Evolutionary conservation across 1,140 invertebrate genomes (phyloP).

Genomic region (Pissodes strobi): DNA sequence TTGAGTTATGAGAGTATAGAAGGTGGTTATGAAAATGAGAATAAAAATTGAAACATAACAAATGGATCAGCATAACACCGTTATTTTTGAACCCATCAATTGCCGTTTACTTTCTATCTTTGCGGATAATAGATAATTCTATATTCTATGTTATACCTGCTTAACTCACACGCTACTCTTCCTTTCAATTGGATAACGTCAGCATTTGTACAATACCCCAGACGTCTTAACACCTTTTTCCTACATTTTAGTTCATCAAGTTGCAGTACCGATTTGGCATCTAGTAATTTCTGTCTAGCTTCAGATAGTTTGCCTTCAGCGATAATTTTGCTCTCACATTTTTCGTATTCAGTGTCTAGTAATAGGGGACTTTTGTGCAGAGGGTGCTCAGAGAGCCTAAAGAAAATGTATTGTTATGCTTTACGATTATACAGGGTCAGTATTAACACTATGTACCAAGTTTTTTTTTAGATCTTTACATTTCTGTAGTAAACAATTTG

Average conservation of each 20-base stretch:
- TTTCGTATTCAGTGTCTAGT: constrained; percentile 72
- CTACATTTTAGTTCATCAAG: constrained; percentile 96
- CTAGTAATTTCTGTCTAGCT: constrained; percentile 78
- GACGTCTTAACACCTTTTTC: constrained; percentile 87
- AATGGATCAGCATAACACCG: no score
- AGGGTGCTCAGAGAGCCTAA: constrained; percentile 77
- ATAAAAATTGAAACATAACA: no score
- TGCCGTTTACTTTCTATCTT: no score
- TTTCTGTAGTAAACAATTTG: no score
- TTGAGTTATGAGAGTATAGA: no score
- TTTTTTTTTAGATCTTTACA: no score
- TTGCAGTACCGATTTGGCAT: constrained; percentile 90
- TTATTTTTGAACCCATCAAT: no score
- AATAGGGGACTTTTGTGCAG: constrained; percentile 77
- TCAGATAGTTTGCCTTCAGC: constrained; percentile 64
- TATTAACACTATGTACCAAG: no score
- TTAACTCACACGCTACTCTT: constrained; percentile 96
- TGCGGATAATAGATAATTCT: no score
- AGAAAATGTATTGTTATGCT: no score
- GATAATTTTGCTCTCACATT: constrained; percentile 78
- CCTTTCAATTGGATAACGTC: constrained; percentile 99
- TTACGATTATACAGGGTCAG: no score
- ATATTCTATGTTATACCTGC: constrained; percentile 66
- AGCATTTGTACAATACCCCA: constrained; percentile 90
- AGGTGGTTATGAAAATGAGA: no score